These are phyloP conservation scores for Scaptomyza caliginosa DNA, from an alignment of 2,888 invertebrate genomes.

Conservation along the genomic window DNA sequence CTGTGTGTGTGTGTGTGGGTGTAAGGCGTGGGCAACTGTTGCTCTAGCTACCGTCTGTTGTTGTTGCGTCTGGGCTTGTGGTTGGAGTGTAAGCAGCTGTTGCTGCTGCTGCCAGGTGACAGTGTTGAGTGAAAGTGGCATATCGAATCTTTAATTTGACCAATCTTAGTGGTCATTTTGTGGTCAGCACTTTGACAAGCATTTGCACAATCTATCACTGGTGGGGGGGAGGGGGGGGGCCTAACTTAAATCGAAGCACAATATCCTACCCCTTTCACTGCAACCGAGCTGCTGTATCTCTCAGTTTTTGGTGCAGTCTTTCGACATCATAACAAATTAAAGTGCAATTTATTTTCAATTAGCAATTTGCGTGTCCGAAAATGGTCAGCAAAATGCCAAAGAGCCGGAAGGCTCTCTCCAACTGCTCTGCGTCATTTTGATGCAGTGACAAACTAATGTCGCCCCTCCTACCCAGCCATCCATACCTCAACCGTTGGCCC, in stretches of 20 bases:
- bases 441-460: slow-evolving; percentile 76
- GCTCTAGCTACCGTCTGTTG: slow-evolving; percentile 26
- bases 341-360: slow-evolving; percentile 80
- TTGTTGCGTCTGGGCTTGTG: not conserved
- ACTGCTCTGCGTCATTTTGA: slow-evolving; percentile 50
- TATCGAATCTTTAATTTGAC: slow-evolving; percentile 76
- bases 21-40: slow-evolving; percentile 31
- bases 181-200: slow-evolving; percentile 71
- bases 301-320: slow-evolving; percentile 14
- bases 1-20: slow-evolving; percentile 5
- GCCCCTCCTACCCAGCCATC: slow-evolving; percentile 6
- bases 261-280: not conserved
- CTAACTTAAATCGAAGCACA: slow-evolving; percentile 19
- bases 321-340: slow-evolving; percentile 70
- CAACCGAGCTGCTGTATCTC: not conserved
- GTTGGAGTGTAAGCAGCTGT: not conserved
- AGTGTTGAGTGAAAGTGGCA: slow-evolving; percentile 68
- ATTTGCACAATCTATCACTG: slow-evolving; percentile 78
- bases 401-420: slow-evolving; percentile 30
- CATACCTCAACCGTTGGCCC: slow-evolving; percentile 27
- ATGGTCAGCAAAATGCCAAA: slow-evolving; percentile 47
- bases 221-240: no score
- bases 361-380: slow-evolving; percentile 73
- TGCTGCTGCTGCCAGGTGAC: slow-evolving; percentile 33
- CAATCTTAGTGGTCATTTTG: slow-evolving; percentile 62